Evolutionary conservation across 2,113 vertebrate genomes (phyloP).

Genomic region (Myrmecobius fasciatus): DNA sequence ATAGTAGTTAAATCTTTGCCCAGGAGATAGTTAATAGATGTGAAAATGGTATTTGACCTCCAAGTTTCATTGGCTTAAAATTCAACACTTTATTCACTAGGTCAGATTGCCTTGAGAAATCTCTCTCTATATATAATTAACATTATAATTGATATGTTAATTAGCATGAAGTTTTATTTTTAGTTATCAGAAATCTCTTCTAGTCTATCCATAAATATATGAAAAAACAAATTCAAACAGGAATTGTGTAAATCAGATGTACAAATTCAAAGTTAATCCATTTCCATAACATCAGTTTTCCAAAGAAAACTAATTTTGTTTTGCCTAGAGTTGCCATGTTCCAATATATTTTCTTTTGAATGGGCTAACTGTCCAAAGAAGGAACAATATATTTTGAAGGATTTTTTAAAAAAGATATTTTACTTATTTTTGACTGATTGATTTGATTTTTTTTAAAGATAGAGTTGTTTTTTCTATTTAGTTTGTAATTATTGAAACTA

Average conservation of each 20-base stretch:
- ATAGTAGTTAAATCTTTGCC: too few relatives aligned
- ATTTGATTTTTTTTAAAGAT: constrained; percentile 46
- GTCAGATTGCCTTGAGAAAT: too few relatives aligned
- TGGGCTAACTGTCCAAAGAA: constrained; percentile 48
- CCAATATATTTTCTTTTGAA: constrained; percentile 47
- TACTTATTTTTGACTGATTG: constrained; percentile 52
- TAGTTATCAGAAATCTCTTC: too few relatives aligned
- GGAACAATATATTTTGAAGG: too few relatives aligned
- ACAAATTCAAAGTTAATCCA: constrained; percentile 40
- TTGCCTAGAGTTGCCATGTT: constrained; percentile 43
- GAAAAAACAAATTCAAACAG: neutral
- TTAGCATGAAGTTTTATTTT: too few relatives aligned
- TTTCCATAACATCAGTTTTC: constrained; percentile 50
- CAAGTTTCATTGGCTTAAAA: too few relatives aligned
- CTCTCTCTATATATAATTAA: too few relatives aligned
- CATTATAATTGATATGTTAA: too few relatives aligned
- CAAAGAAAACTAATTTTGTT: constrained; percentile 35
- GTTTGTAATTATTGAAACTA: neutral
- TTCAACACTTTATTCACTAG: too few relatives aligned
- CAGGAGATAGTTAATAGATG: too few relatives aligned
- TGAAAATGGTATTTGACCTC: too few relatives aligned
- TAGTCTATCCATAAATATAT: too few relatives aligned
- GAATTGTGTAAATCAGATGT: constrained; percentile 33
- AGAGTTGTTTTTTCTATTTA: constrained; percentile 8
- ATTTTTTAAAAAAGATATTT: neutral